A percentile compares a stretch with the other conserved stretches of the same genome.
phyloP scores from a whole-genome alignment of 2,113 vertebrate genomes.

The Poecilia latipinna region DNA sequence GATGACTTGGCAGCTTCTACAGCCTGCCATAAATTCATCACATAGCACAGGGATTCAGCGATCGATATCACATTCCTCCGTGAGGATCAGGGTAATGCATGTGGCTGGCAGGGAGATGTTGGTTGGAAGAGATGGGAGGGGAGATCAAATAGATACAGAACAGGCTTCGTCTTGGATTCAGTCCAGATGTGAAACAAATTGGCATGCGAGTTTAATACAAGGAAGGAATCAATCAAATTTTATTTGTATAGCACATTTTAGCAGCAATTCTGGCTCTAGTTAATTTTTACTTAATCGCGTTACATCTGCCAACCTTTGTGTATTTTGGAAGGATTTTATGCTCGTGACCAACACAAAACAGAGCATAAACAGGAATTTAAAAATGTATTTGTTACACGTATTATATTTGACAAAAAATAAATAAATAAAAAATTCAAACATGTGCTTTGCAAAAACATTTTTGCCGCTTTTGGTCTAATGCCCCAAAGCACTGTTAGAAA shows the following conservation, averaged over 20 bases:
- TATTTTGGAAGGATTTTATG: neutral
- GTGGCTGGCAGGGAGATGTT: conserved; percentile 43
- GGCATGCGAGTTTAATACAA: conserved; percentile 3
- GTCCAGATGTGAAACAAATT: conserved; percentile 50
- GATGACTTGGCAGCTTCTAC: conserved; percentile 46
- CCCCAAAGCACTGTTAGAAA: no score
- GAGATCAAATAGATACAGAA: conserved; percentile 43
- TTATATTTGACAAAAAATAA: no score
- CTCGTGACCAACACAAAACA: neutral
- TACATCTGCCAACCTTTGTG: neutral
- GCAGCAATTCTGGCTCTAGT: no score
- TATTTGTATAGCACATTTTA: no score
- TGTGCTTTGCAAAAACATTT: no score
- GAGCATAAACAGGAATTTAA: no score
- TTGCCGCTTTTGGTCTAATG: no score
- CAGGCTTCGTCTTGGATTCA: conserved; percentile 41
- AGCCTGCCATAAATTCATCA: conserved; percentile 67
- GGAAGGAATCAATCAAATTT: neutral
- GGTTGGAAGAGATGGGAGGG: conserved; percentile 29
- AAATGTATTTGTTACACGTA: no score
- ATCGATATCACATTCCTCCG: conserved; percentile 68
- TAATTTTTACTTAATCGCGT: neutral
- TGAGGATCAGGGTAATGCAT: conserved; percentile 68
- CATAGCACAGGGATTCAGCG: conserved; percentile 45
- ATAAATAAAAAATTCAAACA: no score